A percentile compares a stretch with the other conserved stretches of the same genome.
Conservation (phyloP, 1,140 invertebrate genomes). For the Drosophila serrata region DNA sequence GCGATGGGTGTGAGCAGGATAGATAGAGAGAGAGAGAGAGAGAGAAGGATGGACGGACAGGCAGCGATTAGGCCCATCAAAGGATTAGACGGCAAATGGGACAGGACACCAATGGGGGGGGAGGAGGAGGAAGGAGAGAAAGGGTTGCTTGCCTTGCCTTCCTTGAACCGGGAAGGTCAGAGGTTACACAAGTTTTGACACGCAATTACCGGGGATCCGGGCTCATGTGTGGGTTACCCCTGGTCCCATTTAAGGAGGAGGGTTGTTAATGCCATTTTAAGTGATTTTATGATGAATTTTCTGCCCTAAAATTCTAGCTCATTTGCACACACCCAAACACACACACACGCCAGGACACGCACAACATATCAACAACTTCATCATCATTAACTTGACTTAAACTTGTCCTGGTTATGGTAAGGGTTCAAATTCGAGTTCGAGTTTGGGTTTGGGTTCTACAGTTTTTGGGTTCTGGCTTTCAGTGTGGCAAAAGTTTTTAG, state of each 20-base stretch:
- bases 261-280: slow-evolving; percentile 73
- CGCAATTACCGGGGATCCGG: slow-evolving; percentile 64
- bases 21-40: background rate
- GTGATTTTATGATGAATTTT: slow-evolving; percentile 84
- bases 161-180: slow-evolving; percentile 55
- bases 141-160: slow-evolving; percentile 12
- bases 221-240: slow-evolving; percentile 46
- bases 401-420: slow-evolving; percentile 38
- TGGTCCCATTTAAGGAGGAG: slow-evolving; percentile 36
- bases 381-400: slow-evolving; percentile 60
- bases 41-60: slow-evolving; percentile 13
- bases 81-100: slow-evolving; percentile 67
- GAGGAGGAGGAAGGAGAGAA: too few relatives aligned
- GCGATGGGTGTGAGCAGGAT: slow-evolving; percentile 10
- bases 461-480: slow-evolving; percentile 15
- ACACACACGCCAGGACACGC: background rate
- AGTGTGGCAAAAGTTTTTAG: slow-evolving; percentile 72
- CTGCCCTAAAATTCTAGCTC: slow-evolving; percentile 77
- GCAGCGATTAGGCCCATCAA: slow-evolving; percentile 79
- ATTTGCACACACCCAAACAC: slow-evolving; percentile 61
- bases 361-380: slow-evolving; percentile 44
- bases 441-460: background rate
- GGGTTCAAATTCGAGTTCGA: slow-evolving; percentile 15
- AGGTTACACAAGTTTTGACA: slow-evolving; percentile 80
- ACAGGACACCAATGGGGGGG: background rate